These are phyloP conservation scores for Glaucidium brasilianum DNA, from an alignment of 2,113 vertebrate species.

Conservation along the genomic window DNA sequence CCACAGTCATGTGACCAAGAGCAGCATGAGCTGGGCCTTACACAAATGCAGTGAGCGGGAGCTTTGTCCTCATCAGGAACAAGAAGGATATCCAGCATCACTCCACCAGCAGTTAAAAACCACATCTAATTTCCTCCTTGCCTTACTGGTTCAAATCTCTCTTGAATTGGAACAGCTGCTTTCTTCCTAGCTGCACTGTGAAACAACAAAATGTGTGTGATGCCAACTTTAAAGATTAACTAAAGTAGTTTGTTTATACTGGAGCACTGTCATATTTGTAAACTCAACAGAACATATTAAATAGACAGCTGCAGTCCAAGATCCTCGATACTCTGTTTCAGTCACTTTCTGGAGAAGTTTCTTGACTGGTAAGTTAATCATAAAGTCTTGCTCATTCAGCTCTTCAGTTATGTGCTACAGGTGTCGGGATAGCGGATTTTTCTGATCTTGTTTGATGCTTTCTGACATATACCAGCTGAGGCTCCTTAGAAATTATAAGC, in stretches of 20 bases:
- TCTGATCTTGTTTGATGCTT: neutral
- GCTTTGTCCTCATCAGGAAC: neutral
- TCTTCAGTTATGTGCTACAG: neutral
- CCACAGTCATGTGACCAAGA: accelerated
- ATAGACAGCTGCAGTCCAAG: neutral
- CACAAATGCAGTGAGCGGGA: neutral
- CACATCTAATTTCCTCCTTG: neutral
- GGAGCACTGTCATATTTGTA: neutral
- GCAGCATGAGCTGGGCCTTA: neutral
- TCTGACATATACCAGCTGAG: neutral
- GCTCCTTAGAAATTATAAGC: neutral
- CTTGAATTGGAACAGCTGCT: neutral
- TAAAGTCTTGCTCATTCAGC: neutral
- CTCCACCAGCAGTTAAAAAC: neutral
- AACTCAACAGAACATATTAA: neutral
- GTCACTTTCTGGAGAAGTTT: neutral
- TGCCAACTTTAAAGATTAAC: neutral
- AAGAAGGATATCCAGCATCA: neutral
- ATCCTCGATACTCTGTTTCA: neutral
- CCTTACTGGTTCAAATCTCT: neutral
- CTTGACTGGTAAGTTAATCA: neutral
- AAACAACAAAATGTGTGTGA: neutral
- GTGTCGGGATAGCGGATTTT: neutral
- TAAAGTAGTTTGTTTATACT: neutral
- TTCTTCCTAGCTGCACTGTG: neutral